Conservation (phyloP, 2,113 vertebrate species). For the Equus quagga region DNA sequence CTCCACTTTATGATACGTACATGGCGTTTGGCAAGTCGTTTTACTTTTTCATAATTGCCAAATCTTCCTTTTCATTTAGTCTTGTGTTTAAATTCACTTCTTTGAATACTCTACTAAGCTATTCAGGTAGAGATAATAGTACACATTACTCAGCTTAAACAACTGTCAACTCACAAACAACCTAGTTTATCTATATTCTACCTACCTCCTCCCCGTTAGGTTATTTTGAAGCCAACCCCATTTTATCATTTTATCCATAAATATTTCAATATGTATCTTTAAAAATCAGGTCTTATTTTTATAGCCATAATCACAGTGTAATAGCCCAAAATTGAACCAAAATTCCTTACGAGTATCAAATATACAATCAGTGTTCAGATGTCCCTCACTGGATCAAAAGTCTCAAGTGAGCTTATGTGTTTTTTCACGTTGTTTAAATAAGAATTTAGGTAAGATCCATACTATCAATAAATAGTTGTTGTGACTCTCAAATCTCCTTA, state of each 20-base stretch:
- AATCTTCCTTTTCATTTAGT: neutral
- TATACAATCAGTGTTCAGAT: slow-evolving; percentile 7
- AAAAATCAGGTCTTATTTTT: slow-evolving; percentile 34
- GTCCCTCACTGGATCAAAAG: slow-evolving; percentile 13
- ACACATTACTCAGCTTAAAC: neutral
- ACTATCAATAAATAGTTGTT: neutral
- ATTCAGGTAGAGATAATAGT: neutral
- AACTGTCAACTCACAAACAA: neutral
- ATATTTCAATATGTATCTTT: slow-evolving; percentile 33
- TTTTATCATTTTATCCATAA: slow-evolving; percentile 51
- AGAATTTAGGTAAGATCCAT: slow-evolving; percentile 1
- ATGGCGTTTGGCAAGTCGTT: neutral
- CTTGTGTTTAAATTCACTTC: slow-evolving; percentile 39
- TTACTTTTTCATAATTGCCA: slow-evolving; percentile 5
- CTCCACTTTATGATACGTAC: neutral
- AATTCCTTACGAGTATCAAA: slow-evolving; percentile 37
- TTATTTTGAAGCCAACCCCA: slow-evolving; percentile 45
- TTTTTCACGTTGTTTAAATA: slow-evolving; percentile 37
- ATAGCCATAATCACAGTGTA: neutral
- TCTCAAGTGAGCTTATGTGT: neutral
- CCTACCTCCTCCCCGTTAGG: neutral
- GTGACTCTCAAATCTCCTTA: neutral
- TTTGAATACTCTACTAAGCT: neutral
- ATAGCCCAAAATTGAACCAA: neutral
- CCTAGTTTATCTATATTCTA: neutral